Conservation (phyloP, 2,113 vertebrate species). For the Eulemur rufifrons region DNA sequence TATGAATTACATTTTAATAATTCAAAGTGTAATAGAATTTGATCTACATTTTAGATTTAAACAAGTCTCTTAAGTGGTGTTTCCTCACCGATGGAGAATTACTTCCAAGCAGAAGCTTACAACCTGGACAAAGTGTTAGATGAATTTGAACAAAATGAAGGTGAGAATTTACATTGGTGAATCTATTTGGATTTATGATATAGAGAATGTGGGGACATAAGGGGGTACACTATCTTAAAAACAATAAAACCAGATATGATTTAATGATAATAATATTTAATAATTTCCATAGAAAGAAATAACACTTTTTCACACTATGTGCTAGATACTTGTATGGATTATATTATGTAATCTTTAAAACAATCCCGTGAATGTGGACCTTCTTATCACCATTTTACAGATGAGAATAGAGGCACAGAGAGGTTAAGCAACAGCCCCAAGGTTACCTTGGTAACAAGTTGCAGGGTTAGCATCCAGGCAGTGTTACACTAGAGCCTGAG, state of each 20-base stretch:
- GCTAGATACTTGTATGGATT: background rate
- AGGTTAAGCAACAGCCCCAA: background rate
- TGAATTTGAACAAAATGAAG: slow-evolving; percentile 99
- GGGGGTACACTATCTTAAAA: slow-evolving; percentile 7
- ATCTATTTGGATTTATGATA: slow-evolving; percentile 12
- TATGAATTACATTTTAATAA: slow-evolving; percentile 43
- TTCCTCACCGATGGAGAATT: slow-evolving; percentile 99
- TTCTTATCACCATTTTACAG: background rate
- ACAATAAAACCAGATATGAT: background rate
- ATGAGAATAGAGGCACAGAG: background rate
- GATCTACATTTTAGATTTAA: slow-evolving; percentile 87
- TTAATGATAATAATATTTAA: background rate
- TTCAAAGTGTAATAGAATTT: slow-evolving; percentile 52
- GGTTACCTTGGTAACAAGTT: background rate
- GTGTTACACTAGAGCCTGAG: background rate
- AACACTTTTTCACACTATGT: background rate
- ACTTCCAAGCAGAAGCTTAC: slow-evolving; percentile 99
- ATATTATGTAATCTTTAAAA: slow-evolving; percentile 36
- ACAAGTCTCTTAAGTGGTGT: slow-evolving; percentile 87
- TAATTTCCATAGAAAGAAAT: slow-evolving; percentile 23
- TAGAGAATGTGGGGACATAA: background rate
- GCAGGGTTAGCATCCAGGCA: background rate
- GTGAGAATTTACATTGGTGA: slow-evolving; percentile 83
- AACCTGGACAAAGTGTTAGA: slow-evolving; percentile 99
- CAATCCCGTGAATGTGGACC: background rate